Evolutionary conservation across 2,888 invertebrate genomes (phyloP).

Genomic region (Sphinx pinastri): DNA sequence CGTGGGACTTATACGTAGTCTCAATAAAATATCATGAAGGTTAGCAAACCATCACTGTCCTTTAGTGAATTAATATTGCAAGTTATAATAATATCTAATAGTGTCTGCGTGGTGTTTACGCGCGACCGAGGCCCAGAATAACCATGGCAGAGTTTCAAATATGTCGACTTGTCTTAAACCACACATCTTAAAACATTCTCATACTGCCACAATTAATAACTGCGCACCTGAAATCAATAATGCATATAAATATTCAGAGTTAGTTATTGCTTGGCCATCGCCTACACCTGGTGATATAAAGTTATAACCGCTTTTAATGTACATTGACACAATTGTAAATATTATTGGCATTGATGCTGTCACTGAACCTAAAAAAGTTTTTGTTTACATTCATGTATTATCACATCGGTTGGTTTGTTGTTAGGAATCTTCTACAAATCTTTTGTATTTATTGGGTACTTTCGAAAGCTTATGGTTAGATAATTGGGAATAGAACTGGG

Average conservation of each 20-base stretch:
- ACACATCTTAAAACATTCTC: slow-evolving; percentile 63
- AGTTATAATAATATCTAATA: slow-evolving; percentile 61
- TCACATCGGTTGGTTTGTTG: no score
- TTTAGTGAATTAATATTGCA: slow-evolving; percentile 49
- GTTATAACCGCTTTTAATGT: no score
- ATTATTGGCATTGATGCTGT: no score
- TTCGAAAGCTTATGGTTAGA: no score
- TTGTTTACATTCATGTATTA: no score
- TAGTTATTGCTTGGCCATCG: background rate
- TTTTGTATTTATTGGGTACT: no score
- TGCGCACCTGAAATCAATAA: slow-evolving; percentile 41
- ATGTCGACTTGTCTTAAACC: slow-evolving; percentile 77
- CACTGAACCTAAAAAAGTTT: no score
- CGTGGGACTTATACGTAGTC: background rate
- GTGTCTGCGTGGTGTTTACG: slow-evolving; percentile 69
- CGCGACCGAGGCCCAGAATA: slow-evolving; percentile 68
- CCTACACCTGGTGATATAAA: background rate
- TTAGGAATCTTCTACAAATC: no score
- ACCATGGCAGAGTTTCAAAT: slow-evolving; percentile 81
- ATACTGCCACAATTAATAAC: slow-evolving; percentile 56
- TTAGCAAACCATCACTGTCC: slow-evolving; percentile 33
- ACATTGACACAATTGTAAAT: no score
- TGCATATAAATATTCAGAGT: slow-evolving; percentile 5
- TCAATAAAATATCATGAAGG: slow-evolving; percentile 23
- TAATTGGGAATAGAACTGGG: no score